A percentile compares a stretch with the other conserved stretches of the same genome.
Evolutionary conservation across 2,888 invertebrate genomes (phyloP).

Genomic region (Acanthacorydalis orientalis): DNA sequence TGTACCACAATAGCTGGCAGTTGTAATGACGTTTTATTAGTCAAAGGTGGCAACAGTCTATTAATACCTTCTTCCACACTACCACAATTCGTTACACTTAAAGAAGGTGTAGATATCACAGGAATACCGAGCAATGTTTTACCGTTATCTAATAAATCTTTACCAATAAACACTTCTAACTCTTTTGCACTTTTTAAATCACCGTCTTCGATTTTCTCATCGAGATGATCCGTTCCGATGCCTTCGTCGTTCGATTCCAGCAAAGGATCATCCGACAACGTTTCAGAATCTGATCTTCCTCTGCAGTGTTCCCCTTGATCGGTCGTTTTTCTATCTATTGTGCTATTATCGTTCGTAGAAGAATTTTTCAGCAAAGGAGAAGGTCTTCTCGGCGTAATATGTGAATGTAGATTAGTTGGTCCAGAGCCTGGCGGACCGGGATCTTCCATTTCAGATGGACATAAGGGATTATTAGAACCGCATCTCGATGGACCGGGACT

Average conservation of each 20-base stretch:
- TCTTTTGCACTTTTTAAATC: constrained; percentile 50
- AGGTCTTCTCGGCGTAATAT: constrained; percentile 27
- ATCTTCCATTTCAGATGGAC: constrained; percentile 59
- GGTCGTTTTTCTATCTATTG: constrained; percentile 9
- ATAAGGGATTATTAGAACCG: constrained; percentile 64
- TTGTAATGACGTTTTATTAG: constrained; percentile 29
- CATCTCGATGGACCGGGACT: constrained; percentile 70
- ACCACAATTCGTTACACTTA: constrained; percentile 34
- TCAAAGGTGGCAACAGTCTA: constrained; percentile 14
- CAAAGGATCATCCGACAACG: constrained; percentile 51
- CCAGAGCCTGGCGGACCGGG: constrained; percentile 39
- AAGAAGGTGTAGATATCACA: constrained; percentile 27
- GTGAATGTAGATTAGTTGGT: constrained; percentile 20
- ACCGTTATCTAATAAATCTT: constrained; percentile 23
- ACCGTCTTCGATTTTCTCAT: constrained; percentile 54
- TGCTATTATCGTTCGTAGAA: constrained; percentile 19
- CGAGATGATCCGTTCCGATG: constrained; percentile 53
- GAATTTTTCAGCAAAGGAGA: constrained; percentile 45
- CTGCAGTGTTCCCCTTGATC: constrained; percentile 31
- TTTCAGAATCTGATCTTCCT: constrained; percentile 56
- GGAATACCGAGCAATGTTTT: constrained; percentile 30
- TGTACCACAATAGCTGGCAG: constrained; percentile 44
- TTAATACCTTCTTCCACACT: constrained; percentile 37
- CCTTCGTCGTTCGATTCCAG: constrained; percentile 63
- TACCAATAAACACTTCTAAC: constrained; percentile 30